Evolutionary conservation across 2,888 invertebrate species (phyloP).

Genomic region (Conus canariensis): DNA sequence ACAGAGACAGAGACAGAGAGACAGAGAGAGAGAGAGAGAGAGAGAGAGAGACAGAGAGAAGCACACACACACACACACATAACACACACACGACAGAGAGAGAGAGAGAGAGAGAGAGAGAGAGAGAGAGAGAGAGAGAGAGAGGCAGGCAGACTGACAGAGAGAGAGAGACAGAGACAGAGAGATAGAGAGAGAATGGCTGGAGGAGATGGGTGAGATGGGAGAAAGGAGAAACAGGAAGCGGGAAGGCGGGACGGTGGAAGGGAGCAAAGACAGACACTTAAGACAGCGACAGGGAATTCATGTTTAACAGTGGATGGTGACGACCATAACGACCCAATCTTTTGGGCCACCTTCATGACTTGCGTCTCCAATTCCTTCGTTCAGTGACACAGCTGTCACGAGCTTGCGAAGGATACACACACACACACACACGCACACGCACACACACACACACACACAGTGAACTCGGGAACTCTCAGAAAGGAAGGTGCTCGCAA

Average conservation of each 20-base stretch:
- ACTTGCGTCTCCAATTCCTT: too few relatives aligned
- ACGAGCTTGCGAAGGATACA: too few relatives aligned
- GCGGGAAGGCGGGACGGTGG: background rate
- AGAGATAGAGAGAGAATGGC: background rate
- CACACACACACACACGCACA: too few relatives aligned
- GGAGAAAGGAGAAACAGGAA: background rate
- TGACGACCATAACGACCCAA: too few relatives aligned
- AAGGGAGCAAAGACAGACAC: background rate
- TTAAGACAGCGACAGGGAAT: background rate
- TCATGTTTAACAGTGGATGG: too few relatives aligned
- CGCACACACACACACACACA: too few relatives aligned
- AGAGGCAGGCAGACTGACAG: background rate
- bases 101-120: background rate
- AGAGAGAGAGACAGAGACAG: background rate
- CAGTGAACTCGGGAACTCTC: too few relatives aligned
- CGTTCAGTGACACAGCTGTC: too few relatives aligned
- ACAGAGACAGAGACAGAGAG: background rate
- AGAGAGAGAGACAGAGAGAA: background rate
- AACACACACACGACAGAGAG: background rate
- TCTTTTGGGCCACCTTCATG: too few relatives aligned
- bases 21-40: slow-evolving; percentile 1
- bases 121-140: background rate
- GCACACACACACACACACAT: too few relatives aligned
- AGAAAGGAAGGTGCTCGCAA: too few relatives aligned
- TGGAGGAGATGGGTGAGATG: background rate